phyloP scores from a whole-genome alignment of 2,797 vertebrate species.

The Mormyrus hasselquistii region DNA sequence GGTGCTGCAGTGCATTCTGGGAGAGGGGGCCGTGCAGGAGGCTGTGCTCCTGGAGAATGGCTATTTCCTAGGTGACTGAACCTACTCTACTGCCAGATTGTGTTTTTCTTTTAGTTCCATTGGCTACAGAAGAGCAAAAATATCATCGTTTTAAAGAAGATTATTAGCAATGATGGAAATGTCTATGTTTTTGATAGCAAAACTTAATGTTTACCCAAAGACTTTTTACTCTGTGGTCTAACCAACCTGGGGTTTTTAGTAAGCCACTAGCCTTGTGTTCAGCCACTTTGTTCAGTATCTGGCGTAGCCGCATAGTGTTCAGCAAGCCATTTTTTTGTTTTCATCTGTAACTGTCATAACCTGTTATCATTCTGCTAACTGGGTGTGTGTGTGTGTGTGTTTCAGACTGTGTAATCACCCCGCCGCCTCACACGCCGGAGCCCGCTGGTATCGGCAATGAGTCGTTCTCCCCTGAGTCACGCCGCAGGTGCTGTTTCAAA shows the following conservation, averaged over 20 bases:
- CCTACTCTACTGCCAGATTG: background rate
- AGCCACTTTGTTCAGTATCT: background rate
- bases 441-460: background rate
- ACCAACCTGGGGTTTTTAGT: background rate
- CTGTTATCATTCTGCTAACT: background rate
- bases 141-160: background rate
- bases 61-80: slow-evolving; percentile 57
- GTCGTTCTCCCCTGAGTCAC: slow-evolving; percentile 36
- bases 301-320: background rate
- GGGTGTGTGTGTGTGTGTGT: background rate
- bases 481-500: slow-evolving; percentile 40
- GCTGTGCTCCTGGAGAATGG: slow-evolving; percentile 52
- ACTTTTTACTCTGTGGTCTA: background rate
- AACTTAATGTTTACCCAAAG: background rate
- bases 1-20: slow-evolving; percentile 49
- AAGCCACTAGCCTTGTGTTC: background rate
- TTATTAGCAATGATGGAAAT: background rate
- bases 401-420: slow-evolving; percentile 42
- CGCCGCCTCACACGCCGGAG: slow-evolving; percentile 27
- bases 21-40: slow-evolving; percentile 44
- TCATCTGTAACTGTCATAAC: background rate
- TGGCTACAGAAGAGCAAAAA: background rate
- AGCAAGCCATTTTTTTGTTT: background rate
- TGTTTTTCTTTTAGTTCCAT: background rate
- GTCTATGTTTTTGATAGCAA: background rate